Evolutionary conservation across 2,797 vertebrate genomes (phyloP), one percentile per base, ranked within the genome.

Genomic region (Schizopygopsis pylzovi): DNA sequence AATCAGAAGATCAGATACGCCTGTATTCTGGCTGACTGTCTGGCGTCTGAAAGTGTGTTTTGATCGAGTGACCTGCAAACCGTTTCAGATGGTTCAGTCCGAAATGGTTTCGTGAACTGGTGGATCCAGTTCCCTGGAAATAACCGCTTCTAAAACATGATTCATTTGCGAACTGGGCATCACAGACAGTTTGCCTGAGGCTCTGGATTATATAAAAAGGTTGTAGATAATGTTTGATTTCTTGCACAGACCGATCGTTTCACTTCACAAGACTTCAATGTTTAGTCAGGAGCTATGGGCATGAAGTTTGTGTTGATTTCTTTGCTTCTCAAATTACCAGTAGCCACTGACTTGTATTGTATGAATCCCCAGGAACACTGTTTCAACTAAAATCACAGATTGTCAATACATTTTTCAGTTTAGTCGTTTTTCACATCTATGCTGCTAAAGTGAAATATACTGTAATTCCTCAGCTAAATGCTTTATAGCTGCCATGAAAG

Each of bases 391-490:
- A 67, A 18, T 67, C 43, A 80, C 15, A 1, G 11, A 13, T 6
- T 78, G 20, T n/a, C 20, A 45, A 28, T 25, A 13, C 16, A 22
- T 33, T 28, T 28, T 8, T 49, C 43, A 20, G 6, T 67, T 33
- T 33, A 67, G 11, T 20, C 0, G 0, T 67, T 47, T 47, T 80
- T 49, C 43, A 80, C 3, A 6, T 80, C 11, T 80, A 43, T 8
- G 20, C 15, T 47, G 16, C 28, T 22, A 22, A 4, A 47, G 9
- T 80, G 25, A 65, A 37, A 13, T 80, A 47, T 33, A 49, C 78
- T 67, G 61, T 59, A 78, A 39, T 78, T 59, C 52, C 37, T 41
- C 75, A 78, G 37, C 43, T 67, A 45, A 45, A 79, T 67, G 78
- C 11, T 67, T 80, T 49, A 22, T 80, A 49, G 41, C 25, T 80